Conservation (phyloP, 2,113 vertebrate genomes). For the Conger conger region DNA sequence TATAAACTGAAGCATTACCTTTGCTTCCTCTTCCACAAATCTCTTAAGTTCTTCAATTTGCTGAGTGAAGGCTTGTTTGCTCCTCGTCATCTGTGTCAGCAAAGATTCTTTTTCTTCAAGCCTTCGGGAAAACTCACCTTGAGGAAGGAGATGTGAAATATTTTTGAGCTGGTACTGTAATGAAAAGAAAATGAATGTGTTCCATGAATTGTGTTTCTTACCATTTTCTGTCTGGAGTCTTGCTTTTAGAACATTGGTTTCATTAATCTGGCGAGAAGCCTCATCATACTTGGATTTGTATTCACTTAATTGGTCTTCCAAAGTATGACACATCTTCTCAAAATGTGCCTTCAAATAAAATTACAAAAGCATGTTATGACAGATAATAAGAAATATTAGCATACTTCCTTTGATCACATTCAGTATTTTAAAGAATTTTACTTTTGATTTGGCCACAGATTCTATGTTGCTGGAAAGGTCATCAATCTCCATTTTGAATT, state of each 20-base stretch:
- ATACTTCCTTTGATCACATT: background rate
- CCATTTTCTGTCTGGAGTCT: constrained; percentile 86
- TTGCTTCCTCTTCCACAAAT: constrained; percentile 80
- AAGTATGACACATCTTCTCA: constrained; percentile 78
- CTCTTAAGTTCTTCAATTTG: constrained; percentile 83
- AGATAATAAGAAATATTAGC: background rate
- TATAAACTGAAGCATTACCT: constrained; percentile 51
- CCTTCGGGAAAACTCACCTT: constrained; percentile 62
- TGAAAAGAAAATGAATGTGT: background rate
- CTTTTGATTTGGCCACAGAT: constrained; percentile 34
- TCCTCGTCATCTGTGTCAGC: constrained; percentile 77
- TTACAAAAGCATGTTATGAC: background rate
- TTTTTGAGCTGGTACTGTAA: background rate
- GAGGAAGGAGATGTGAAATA: background rate
- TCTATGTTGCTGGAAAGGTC: constrained; percentile 58
- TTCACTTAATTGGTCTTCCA: constrained; percentile 86
- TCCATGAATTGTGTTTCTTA: constrained; percentile 53
- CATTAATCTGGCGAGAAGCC: constrained; percentile 73
- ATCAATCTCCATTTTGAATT: constrained; percentile 61
- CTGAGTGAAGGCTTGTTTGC: constrained; percentile 80
- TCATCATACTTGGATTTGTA: constrained; percentile 79
- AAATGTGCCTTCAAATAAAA: constrained; percentile 65
- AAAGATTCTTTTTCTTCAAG: constrained; percentile 82
- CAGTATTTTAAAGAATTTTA: background rate
- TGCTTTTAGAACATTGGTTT: constrained; percentile 78